Evolutionary conservation across 2,113 vertebrate species (phyloP).

Genomic region (Coptodon bakossiorum): DNA sequence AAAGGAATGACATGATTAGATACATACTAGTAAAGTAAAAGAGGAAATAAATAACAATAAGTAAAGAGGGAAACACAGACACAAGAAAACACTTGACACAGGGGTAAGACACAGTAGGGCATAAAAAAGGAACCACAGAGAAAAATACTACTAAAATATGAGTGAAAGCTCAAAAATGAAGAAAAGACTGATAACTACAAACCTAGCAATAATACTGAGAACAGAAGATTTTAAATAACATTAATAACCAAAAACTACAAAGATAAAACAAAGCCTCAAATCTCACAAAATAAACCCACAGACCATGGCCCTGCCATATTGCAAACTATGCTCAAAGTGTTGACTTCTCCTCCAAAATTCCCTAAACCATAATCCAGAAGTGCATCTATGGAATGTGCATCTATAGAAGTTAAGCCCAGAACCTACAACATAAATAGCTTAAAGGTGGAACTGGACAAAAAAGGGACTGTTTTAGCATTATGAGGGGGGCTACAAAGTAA

Average conservation of each 20-base stretch:
- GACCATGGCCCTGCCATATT: background rate
- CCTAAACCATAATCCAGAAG: background rate
- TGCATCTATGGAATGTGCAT: background rate
- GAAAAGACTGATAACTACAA: background rate
- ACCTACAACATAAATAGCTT: background rate
- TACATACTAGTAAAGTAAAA: background rate
- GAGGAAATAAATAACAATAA: background rate
- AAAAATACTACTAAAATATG: background rate
- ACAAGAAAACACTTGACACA: background rate
- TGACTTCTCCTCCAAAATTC: background rate
- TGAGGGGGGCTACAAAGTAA: background rate
- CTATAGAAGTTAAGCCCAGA: rapidly evolving
- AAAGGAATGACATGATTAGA: background rate
- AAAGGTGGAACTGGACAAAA: background rate
- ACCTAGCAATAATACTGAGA: background rate
- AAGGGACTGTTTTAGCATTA: background rate
- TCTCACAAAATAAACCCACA: background rate
- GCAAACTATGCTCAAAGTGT: background rate
- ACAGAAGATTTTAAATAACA: background rate
- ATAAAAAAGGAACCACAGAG: background rate
- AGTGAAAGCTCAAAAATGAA: background rate
- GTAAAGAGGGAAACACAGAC: background rate
- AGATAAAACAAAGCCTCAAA: background rate
- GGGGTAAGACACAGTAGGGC: rapidly evolving
- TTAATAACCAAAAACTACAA: background rate